These are phyloP conservation scores for Eilema sororculum DNA, from an alignment of 2,888 invertebrate genomes.

Conservation along the genomic window DNA sequence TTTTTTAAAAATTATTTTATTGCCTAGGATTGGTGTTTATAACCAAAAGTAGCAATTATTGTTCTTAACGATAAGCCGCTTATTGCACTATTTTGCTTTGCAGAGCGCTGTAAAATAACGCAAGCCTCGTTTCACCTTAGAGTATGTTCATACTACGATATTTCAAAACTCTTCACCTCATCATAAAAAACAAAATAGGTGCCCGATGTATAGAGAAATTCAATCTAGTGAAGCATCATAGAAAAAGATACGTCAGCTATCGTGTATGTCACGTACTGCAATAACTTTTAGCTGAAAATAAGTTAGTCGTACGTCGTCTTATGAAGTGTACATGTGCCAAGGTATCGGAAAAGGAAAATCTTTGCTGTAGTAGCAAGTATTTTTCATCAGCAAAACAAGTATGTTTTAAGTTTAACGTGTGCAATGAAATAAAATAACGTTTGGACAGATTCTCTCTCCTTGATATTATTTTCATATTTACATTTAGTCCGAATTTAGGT, in stretches of 20 bases:
- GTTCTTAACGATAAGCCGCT: too few relatives aligned
- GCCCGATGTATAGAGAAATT: neutral
- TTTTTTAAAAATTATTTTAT: too few relatives aligned
- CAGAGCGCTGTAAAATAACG: too few relatives aligned
- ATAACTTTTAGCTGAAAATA: constrained; percentile 2
- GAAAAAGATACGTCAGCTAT: neutral
- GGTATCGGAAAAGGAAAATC: constrained; percentile 6
- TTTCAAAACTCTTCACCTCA: neutral
- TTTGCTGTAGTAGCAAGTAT: neutral
- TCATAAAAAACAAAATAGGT: neutral
- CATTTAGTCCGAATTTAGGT: too few relatives aligned
- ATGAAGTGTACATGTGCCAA: neutral
- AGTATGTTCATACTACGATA: neutral
- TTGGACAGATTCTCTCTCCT: too few relatives aligned
- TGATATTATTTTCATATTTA: too few relatives aligned
- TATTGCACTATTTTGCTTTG: too few relatives aligned
- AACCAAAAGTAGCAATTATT: too few relatives aligned
- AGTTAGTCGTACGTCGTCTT: neutral
- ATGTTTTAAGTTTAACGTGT: neutral
- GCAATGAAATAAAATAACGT: neutral
- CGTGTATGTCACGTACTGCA: neutral
- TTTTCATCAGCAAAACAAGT: neutral
- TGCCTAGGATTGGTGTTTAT: too few relatives aligned
- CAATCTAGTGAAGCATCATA: neutral
- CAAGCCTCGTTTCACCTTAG: neutral